Evolutionary conservation across 2,888 invertebrate species (phyloP).

Genomic region (Aphelenchoides bicaudatus): DNA sequence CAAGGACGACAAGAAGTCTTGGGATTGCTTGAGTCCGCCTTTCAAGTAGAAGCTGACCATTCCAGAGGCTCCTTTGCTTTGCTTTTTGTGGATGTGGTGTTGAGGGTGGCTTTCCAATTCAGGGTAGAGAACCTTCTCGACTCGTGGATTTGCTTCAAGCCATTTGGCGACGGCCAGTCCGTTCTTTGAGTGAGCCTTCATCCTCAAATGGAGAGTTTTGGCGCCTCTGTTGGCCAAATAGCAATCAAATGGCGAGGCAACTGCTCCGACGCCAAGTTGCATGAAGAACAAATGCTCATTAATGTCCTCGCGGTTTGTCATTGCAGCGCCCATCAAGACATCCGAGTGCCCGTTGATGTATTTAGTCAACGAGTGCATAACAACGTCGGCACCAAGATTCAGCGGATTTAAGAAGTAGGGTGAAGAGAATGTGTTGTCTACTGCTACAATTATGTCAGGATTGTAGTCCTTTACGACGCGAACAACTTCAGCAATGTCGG

Average conservation of each 20-base stretch:
- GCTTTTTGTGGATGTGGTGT: slow-evolving; percentile 74
- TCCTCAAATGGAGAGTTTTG: slow-evolving; percentile 84
- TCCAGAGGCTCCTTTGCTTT: slow-evolving; percentile 76
- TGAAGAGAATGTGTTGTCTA: slow-evolving; percentile 82
- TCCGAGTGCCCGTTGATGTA: slow-evolving; percentile 98
- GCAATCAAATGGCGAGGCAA: slow-evolving; percentile 95
- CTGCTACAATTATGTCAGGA: slow-evolving; percentile 67
- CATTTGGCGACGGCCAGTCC: slow-evolving; percentile 75
- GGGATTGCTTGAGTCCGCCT: slow-evolving; percentile 73
- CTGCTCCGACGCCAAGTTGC: slow-evolving; percentile 64
- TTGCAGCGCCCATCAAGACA: slow-evolving; percentile 87
- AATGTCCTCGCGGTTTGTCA: slow-evolving; percentile 73
- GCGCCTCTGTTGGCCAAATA: slow-evolving; percentile 81
- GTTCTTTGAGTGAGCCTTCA: slow-evolving; percentile 81
- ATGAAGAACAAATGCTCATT: slow-evolving; percentile 73
- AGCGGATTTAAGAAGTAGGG: slow-evolving; percentile 73
- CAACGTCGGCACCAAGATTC: slow-evolving; percentile 83
- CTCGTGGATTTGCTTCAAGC: slow-evolving; percentile 74
- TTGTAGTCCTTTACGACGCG: slow-evolving; percentile 64
- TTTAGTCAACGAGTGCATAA: slow-evolving; percentile 87
- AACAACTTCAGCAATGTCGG: slow-evolving; percentile 73
- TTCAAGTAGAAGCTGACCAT: slow-evolving; percentile 83
- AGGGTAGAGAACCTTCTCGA: slow-evolving; percentile 67
- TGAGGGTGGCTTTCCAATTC: slow-evolving; percentile 82
- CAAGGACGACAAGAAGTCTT: slow-evolving; percentile 71